A percentile compares a stretch with the other conserved stretches of the same genome.
These are phyloP conservation scores for Alviniconcha strummeri DNA, from an alignment of 2,888 invertebrate species.

Conservation along the genomic window DNA sequence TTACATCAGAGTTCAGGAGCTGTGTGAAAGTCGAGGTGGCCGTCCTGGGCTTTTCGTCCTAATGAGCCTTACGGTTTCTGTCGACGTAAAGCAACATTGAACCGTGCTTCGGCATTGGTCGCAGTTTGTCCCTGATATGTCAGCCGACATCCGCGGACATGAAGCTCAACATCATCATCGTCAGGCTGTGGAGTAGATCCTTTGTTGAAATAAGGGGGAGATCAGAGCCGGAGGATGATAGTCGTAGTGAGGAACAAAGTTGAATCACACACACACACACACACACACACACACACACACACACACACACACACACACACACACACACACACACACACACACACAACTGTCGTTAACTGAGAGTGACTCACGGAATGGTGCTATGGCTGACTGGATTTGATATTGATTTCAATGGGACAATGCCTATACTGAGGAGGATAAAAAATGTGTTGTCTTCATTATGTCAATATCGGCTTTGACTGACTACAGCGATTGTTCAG, in stretches of 20 bases:
- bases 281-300: neutral
- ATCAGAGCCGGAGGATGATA: no score
- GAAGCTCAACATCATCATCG: neutral
- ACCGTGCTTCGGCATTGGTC: neutral
- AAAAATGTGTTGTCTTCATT: neutral
- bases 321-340: neutral
- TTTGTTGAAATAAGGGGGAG: no score
- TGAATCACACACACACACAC: neutral
- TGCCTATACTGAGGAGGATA: neutral
- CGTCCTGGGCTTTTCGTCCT: no score
- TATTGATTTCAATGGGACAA: neutral
- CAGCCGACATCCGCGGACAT: neutral
- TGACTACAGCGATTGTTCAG: neutral
- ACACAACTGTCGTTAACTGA: neutral
- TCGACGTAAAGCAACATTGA: neutral
- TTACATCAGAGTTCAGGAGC: no score
- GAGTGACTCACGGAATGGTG: neutral
- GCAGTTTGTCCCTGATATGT: neutral
- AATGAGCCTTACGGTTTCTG: neutral
- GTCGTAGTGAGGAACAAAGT: neutral
- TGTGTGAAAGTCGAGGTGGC: no score
- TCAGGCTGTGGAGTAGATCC: no score
- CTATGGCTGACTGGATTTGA: neutral
- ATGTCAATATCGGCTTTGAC: neutral
- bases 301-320: neutral